Conservation (phyloP, 2,113 vertebrate species). For the Setophaga petechia region DNA sequence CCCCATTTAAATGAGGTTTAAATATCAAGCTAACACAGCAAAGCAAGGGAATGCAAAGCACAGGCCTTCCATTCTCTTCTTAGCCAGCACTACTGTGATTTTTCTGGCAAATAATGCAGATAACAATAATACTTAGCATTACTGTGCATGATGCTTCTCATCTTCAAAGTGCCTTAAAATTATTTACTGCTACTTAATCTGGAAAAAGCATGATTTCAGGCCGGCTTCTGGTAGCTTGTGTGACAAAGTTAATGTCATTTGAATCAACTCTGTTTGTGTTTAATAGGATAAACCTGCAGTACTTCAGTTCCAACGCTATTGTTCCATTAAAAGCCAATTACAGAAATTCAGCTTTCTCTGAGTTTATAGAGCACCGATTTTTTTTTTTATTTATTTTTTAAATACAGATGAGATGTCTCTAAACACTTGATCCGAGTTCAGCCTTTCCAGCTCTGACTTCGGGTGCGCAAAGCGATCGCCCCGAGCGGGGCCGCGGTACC, state of each 20-base stretch:
- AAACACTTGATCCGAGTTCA: background rate
- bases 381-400: background rate
- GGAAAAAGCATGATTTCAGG: slow-evolving; percentile 42
- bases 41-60: background rate
- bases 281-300: slow-evolving; percentile 34
- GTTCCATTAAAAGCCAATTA: slow-evolving; percentile 51
- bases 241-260: slow-evolving; percentile 51
- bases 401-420: background rate
- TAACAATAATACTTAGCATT: background rate
- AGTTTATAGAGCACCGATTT: background rate
- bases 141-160: background rate
- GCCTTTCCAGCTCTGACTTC: background rate
- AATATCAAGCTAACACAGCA: background rate
- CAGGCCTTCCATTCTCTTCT: background rate
- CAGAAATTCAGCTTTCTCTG: slow-evolving; percentile 17
- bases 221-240: background rate
- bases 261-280: background rate
- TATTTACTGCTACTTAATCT: slow-evolving; percentile 27
- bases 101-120: background rate
- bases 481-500: slow-evolving; percentile 7
- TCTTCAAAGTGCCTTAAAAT: slow-evolving; percentile 17
- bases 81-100: background rate
- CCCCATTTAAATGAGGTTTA: background rate
- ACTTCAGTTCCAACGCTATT: background rate
- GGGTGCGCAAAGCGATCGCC: background rate